phyloP scores from a whole-genome alignment of 2,113 vertebrate species.

The Istiophorus platypterus region DNA sequence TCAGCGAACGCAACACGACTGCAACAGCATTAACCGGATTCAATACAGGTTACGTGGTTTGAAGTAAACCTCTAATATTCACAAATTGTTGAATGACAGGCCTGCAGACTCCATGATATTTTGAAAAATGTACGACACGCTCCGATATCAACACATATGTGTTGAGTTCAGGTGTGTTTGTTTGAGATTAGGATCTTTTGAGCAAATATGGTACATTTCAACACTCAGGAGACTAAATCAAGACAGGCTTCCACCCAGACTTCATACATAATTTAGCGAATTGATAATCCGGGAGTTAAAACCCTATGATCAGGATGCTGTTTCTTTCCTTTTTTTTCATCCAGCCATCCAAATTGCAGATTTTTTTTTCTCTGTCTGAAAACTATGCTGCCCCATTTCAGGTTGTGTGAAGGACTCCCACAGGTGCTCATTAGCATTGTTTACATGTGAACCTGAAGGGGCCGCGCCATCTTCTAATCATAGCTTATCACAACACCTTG shows the following conservation, averaged over 20 bases:
- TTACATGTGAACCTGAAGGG: constrained; percentile 66
- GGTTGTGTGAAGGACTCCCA: constrained; percentile 68
- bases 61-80: background rate
- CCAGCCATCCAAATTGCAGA: constrained; percentile 15
- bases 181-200: background rate
- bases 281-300: constrained; percentile 32
- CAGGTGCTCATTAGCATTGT: constrained; percentile 78
- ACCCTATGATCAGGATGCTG: constrained; percentile 6
- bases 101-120: background rate
- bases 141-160: background rate
- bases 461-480: constrained; percentile 70
- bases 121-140: background rate
- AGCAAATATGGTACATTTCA: background rate
- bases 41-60: too few species aligned
- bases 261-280: constrained; percentile 38
- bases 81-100: background rate
- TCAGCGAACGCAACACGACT: too few species aligned
- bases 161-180: background rate
- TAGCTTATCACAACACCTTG: constrained; percentile 63
- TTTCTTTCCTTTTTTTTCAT: constrained; percentile 37
- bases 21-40: too few species aligned
- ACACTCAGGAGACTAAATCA: background rate
- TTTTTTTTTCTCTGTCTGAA: constrained; percentile 50
- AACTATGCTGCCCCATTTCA: constrained; percentile 66
- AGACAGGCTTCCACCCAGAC: constrained; percentile 10